Evolutionary conservation across 2,888 invertebrate genomes (phyloP).

Genomic region (Ceraclea dissimilis): DNA sequence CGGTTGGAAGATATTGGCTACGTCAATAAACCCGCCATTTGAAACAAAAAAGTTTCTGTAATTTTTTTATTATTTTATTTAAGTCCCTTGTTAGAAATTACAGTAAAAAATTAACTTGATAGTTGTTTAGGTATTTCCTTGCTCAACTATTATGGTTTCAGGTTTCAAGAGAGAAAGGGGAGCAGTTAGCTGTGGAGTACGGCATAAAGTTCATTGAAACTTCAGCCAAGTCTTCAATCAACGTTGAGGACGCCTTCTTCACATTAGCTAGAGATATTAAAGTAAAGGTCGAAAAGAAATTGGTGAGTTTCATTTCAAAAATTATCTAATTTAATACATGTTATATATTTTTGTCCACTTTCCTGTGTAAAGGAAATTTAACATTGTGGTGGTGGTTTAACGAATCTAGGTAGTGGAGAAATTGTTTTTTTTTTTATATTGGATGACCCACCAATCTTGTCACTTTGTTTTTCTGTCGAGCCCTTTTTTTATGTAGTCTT

Average conservation of each 20-base stretch:
- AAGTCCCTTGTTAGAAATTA: background rate
- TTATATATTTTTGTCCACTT: background rate
- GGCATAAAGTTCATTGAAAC: conserved; percentile 99
- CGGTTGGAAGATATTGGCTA: no score
- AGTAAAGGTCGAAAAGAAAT: conserved; percentile 96
- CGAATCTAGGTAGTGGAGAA: no score
- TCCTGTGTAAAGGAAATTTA: background rate
- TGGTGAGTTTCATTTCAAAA: conserved; percentile 64
- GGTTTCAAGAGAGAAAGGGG: conserved; percentile 93
- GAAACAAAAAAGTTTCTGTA: no score
- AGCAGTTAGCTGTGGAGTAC: conserved; percentile 95
- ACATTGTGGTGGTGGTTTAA: background rate
- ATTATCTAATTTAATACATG: no score
- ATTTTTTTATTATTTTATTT: no score
- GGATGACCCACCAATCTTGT: no score
- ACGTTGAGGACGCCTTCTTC: conserved; percentile 97
- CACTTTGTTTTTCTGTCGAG: no score
- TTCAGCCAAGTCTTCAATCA: conserved; percentile 95
- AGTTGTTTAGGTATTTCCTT: background rate
- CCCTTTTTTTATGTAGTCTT: no score
- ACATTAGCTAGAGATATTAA: conserved; percentile 96
- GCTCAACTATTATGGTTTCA: conserved; percentile 28
- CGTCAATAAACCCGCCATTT: no score
- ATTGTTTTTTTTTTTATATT: no score
- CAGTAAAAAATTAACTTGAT: background rate